A percentile compares a stretch with the other conserved stretches of the same genome.
Conservation (phyloP, 2,113 vertebrate genomes). For the Ginglymostoma cirratum region DNA sequence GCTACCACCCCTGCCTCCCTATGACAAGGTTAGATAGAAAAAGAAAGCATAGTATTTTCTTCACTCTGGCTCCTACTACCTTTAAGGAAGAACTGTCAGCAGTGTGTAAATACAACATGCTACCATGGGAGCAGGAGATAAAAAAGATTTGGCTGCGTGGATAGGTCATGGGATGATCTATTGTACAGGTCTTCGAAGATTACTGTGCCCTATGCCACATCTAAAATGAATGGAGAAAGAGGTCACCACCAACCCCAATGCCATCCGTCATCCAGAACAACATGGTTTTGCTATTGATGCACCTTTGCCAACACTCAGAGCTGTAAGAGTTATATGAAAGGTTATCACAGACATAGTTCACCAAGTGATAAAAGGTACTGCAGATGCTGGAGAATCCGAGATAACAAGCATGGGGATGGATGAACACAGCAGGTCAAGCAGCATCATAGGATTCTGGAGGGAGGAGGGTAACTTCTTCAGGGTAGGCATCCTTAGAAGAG, state of each 20-base stretch:
- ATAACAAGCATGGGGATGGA: too few relatives aligned
- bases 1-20: not conserved
- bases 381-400: too few relatives aligned
- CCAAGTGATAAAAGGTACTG: too few relatives aligned
- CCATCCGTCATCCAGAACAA: not conserved
- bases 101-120: not conserved
- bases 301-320: not conserved
- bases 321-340: not conserved
- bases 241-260: not conserved
- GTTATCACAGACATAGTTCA: not conserved
- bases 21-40: not conserved
- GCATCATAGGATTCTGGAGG: too few relatives aligned
- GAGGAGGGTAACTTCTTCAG: too few relatives aligned
- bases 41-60: not conserved
- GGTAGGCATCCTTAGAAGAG: too few relatives aligned
- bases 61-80: not conserved
- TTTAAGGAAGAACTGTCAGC: not conserved
- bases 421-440: too few relatives aligned
- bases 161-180: not conserved
- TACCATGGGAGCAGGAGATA: too few relatives aligned
- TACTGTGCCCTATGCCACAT: not conserved
- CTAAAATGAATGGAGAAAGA: not conserved
- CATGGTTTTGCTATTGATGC: not conserved
- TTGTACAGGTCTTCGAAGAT: not conserved
- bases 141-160: not conserved